Evolutionary conservation across 2,888 invertebrate species (phyloP).

Genomic region (Phyllotreta cruciferae): DNA sequence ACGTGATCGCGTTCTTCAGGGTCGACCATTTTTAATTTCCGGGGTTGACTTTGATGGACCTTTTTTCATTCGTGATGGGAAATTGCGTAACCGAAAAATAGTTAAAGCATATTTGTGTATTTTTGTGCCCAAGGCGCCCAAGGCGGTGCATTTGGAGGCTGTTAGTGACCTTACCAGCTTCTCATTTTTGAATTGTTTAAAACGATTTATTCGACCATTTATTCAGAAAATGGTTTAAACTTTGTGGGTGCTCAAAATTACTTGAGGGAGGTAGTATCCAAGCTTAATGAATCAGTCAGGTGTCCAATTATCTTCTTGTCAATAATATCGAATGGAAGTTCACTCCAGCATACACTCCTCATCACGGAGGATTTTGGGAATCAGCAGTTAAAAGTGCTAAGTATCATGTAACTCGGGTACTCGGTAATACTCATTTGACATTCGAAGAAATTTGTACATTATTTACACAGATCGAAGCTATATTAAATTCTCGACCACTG

Average conservation of each 20-base stretch:
- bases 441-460: constrained; percentile 1
- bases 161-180: constrained; percentile 42
- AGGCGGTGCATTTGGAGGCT: constrained; percentile 43
- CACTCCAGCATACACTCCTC: not conserved
- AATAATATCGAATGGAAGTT: not conserved
- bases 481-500: not conserved
- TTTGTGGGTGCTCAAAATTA: no score
- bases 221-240: no score
- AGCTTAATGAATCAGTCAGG: no score
- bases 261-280: no score
- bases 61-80: constrained; percentile 3
- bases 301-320: no score
- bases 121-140: not conserved
- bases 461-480: constrained; percentile 5
- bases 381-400: not conserved
- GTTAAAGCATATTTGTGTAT: not conserved
- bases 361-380: constrained; percentile 6
- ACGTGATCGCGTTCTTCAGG: constrained; percentile 2
- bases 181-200: constrained; percentile 41
- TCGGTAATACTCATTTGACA: not conserved
- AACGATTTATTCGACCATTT: constrained; percentile 39
- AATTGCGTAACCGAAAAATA: not conserved
- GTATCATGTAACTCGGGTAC: not conserved
- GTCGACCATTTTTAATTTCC: constrained; percentile 11
- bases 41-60: constrained; percentile 31